Evolutionary conservation across 2,113 vertebrate genomes (phyloP).

Genomic region (Actenoides hombroni): DNA sequence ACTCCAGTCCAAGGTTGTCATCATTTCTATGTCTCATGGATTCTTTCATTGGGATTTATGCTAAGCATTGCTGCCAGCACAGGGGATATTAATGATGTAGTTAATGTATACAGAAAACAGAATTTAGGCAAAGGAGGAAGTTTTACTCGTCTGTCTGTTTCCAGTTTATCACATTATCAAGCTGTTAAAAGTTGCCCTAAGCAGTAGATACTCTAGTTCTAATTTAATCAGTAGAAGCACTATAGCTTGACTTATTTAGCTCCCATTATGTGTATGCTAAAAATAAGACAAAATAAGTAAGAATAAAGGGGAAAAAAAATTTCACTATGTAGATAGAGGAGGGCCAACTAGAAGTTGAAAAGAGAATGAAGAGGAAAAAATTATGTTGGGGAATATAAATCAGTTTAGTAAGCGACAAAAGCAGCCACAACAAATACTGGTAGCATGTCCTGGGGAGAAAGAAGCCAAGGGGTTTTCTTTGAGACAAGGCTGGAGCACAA

Average conservation of each 20-base stretch:
- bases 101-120: neutral
- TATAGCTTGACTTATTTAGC: neutral
- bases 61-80: neutral
- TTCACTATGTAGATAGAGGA: neutral
- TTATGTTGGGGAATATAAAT: neutral
- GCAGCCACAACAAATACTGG: neutral
- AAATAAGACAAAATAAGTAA: neutral
- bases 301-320: neutral
- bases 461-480: neutral
- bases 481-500: neutral
- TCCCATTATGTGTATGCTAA: neutral
- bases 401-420: neutral
- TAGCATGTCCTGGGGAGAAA: neutral
- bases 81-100: neutral
- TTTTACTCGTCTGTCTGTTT: constrained; percentile 42
- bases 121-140: constrained; percentile 23
- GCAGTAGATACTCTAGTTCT: constrained; percentile 13
- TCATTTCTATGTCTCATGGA: neutral
- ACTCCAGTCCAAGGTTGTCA: neutral
- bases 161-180: constrained; percentile 55
- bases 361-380: neutral
- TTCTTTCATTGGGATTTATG: constrained; percentile 21
- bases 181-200: constrained; percentile 36
- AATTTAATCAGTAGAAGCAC: constrained; percentile 12
- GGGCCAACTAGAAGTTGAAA: neutral